Base-by-base conservation (phyloP, 2,113 vertebrate species). In the Scalopus aquaticus region DNA sequence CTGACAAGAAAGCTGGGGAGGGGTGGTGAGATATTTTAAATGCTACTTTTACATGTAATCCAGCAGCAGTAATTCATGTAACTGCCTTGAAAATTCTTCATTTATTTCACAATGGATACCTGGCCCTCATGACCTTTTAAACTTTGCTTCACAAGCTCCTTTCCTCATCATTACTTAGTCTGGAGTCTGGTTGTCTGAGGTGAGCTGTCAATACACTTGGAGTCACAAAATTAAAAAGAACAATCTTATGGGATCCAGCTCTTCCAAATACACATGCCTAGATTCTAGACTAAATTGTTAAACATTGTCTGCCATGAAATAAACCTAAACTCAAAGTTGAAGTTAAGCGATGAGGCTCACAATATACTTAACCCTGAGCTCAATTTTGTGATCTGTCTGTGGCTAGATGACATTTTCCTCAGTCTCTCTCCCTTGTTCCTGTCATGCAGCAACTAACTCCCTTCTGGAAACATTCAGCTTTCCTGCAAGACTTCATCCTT, bases 401-500 rank as follows among this genome's bases (percentile, higher is more conserved):
- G 30, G 56, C 20, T 28, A 74, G 37, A 84, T 58, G 74, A 64
- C 64, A 76, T 87, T 88, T 60, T 65, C 60, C 46, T 67, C 64
- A 44, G 10, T 72, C 62, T 77, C 42, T 62, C 13, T 2, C 54
- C 60, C 67, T 93, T 67, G 28, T 88, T 82, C 64, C 49, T 26
- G 42, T 89, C 79, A 73, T 42, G 5, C 11, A 64, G 76, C 30
- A 91, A 24, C 28, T 56, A n/a, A 22, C 37, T 79, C n/a, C 94
- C 70, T 86, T 83, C 82, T 88, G 86, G 64, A 82, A 94, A 91
- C 72, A 77, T 30, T 35, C 62, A 83, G 88, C 44, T 51, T 95
- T 90, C 58, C 93, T 84, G 76, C 56, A 44, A 39, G 65, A 60
- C 58, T 96, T 87, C 78, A 93, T 86, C 79, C 30, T 96, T 95